A percentile compares a stretch with the other conserved stretches of the same genome.
phyloP scores from a whole-genome alignment of 2,113 vertebrate species.

The Brachyhypopomus gauderio region DNA sequence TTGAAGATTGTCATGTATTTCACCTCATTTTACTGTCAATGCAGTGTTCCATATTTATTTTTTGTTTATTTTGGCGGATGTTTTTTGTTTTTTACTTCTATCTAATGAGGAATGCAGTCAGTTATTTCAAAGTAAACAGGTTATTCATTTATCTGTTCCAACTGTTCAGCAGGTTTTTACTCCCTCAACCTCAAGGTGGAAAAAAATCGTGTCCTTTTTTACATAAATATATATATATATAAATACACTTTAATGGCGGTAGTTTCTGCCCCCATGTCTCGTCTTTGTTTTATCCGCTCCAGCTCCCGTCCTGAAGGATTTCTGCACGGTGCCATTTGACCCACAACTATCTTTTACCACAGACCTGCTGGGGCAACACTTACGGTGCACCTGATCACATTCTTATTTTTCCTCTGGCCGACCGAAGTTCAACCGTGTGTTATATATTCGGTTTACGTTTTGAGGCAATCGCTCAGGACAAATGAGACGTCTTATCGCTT shows the following conservation, averaged over 20 bases:
- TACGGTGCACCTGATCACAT: not conserved
- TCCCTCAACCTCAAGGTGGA: not conserved
- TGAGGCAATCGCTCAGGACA: not conserved
- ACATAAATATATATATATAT: not conserved
- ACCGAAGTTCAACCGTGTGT: not conserved
- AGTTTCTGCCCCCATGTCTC: slow-evolving; percentile 29
- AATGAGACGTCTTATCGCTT: not conserved
- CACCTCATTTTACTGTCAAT: not conserved
- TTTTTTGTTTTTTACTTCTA: slow-evolving; percentile 36
- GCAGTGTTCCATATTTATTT: slow-evolving; percentile 5
- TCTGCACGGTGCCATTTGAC: not conserved
- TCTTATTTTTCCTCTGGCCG: not conserved
- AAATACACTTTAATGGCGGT: slow-evolving; percentile 35
- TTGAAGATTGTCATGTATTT: no score
- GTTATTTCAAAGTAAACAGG: slow-evolving; percentile 31
- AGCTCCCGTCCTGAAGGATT: not conserved
- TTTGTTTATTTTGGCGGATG: slow-evolving; percentile 12
- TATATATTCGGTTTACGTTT: not conserved
- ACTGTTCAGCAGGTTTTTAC: slow-evolving; percentile 9
- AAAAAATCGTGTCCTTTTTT: slow-evolving; percentile 33
- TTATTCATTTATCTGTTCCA: not conserved
- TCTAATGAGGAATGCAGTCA: slow-evolving; percentile 12
- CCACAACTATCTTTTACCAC: not conserved
- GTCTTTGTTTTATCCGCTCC: not conserved
- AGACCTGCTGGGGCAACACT: not conserved